phyloP scores from a whole-genome alignment of 2,113 vertebrate species.

The Oncorhynchus nerka region DNA sequence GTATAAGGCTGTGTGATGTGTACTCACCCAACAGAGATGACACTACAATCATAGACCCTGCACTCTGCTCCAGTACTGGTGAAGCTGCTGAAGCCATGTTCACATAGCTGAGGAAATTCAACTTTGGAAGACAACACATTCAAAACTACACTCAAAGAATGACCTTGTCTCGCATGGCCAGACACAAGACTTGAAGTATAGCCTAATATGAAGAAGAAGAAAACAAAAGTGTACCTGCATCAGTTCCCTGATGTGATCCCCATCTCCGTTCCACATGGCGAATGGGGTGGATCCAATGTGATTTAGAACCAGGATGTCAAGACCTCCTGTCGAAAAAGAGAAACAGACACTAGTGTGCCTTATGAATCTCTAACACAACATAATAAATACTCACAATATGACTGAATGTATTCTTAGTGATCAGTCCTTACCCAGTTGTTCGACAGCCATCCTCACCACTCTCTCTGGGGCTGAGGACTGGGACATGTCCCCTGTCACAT shows the following conservation, averaged over 20 bases:
- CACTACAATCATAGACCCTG: constrained; percentile 65
- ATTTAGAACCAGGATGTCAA: constrained; percentile 76
- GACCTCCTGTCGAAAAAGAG: constrained; percentile 55
- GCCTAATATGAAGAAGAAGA: background rate
- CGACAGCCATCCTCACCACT: constrained; percentile 32
- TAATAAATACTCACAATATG: background rate
- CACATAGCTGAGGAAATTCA: constrained; percentile 73
- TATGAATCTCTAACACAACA: background rate
- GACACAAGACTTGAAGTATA: background rate
- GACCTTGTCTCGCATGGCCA: background rate
- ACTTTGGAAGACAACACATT: constrained; percentile 35
- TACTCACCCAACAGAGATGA: constrained; percentile 70
- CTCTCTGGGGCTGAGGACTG: constrained; percentile 56
- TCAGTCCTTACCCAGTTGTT: no score
- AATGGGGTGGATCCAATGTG: constrained; percentile 65
- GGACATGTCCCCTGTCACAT: constrained; percentile 72
- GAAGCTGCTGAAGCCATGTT: constrained; percentile 57
- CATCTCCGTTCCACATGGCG: constrained; percentile 58
- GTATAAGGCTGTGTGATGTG: background rate
- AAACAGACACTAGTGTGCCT: background rate
- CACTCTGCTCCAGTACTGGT: constrained; percentile 57
- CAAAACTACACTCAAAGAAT: background rate
- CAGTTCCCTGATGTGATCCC: constrained; percentile 66
- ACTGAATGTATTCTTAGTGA: background rate
- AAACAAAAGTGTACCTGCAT: constrained; percentile 70